phyloP scores from a whole-genome alignment of 2,888 invertebrate species.

The Pollenia angustigena region DNA sequence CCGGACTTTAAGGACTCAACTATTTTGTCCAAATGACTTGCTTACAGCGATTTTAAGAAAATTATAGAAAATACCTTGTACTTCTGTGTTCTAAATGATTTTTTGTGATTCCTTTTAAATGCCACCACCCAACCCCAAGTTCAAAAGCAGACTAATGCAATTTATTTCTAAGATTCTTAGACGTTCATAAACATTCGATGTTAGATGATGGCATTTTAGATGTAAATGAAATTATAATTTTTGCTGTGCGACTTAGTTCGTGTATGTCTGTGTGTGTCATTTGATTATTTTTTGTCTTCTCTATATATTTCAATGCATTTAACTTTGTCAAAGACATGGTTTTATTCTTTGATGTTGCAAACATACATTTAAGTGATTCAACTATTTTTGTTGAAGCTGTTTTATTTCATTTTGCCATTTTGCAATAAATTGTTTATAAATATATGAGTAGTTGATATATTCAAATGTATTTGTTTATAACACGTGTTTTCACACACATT shows the following conservation, averaged over 20 bases:
- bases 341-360: slow-evolving; percentile 46
- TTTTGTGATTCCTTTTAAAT: slow-evolving; percentile 12
- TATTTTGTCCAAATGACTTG: no score
- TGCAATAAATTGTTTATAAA: slow-evolving; percentile 23
- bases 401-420: background rate
- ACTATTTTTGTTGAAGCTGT: slow-evolving; percentile 1
- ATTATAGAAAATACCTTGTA: no score
- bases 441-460: background rate
- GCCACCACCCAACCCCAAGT: background rate
- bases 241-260: background rate
- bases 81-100: slow-evolving; percentile 17
- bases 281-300: slow-evolving; percentile 4
- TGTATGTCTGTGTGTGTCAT: slow-evolving; percentile 10
- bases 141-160: slow-evolving; percentile 69
- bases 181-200: slow-evolving; percentile 56
- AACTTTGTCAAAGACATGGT: slow-evolving; percentile 45
- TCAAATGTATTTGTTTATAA: slow-evolving; percentile 46
- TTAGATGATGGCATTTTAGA: slow-evolving; percentile 58
- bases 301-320: slow-evolving; percentile 30
- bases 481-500: background rate
- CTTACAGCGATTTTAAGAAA: no score
- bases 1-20: no score
- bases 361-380: background rate
- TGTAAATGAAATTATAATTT: slow-evolving; percentile 44
- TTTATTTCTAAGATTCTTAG: slow-evolving; percentile 64